phyloP scores from a whole-genome alignment of 2,113 vertebrate genomes.

The Ciconia boyciana region DNA sequence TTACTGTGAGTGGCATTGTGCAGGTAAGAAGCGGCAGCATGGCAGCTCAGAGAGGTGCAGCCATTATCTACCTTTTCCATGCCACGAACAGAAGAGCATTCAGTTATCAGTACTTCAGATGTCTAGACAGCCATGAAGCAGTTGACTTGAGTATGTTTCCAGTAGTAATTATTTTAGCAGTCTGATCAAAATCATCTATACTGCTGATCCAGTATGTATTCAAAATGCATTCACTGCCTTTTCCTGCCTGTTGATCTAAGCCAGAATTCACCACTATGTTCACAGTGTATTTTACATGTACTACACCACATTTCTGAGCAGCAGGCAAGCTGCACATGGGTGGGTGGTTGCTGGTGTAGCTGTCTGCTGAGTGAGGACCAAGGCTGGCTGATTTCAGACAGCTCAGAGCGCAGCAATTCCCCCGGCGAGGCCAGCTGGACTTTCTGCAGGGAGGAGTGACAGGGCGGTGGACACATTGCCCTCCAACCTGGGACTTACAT shows the following conservation, averaged over 20 bases:
- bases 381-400: background rate
- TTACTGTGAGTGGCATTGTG: background rate
- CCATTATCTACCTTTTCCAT: background rate
- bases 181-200: background rate
- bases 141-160: background rate
- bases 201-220: background rate
- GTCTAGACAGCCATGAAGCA: background rate
- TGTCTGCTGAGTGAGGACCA: background rate
- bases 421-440: background rate
- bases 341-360: background rate
- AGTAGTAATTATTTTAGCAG: background rate
- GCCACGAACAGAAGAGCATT: background rate
- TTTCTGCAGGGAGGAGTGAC: background rate
- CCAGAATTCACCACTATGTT: background rate
- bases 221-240: background rate
- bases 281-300: background rate
- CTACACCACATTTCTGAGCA: background rate
- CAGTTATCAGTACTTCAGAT: too few relatives aligned
- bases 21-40: background rate
- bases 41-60: background rate
- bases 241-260: background rate
- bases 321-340: background rate
- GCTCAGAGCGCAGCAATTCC: background rate
- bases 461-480: background rate
- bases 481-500: background rate